These are phyloP conservation scores for Clistopyga incitator DNA, from an alignment of 2,888 invertebrate species.

Conservation along the genomic window DNA sequence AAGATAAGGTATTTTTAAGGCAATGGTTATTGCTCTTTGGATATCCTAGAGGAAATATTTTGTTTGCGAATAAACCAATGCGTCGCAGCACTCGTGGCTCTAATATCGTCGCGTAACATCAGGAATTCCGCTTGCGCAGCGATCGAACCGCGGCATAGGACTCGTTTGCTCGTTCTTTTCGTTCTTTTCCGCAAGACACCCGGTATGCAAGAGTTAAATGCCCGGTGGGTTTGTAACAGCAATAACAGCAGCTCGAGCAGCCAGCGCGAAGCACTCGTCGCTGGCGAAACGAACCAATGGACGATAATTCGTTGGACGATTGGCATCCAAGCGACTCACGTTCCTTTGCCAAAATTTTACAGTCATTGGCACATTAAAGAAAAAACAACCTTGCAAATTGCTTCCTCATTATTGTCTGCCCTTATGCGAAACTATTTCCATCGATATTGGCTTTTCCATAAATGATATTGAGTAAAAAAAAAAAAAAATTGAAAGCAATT, in stretches of 20 bases:
- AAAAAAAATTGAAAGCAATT: too few relatives aligned
- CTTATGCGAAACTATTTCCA: too few relatives aligned
- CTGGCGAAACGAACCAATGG: conserved; percentile 59
- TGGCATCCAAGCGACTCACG: conserved; percentile 36
- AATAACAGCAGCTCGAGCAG: background rate
- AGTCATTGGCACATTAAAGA: background rate
- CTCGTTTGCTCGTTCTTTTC: conserved; percentile 17
- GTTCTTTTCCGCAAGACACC: conserved; percentile 36
- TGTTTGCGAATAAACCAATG: background rate
- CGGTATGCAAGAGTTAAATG: conserved; percentile 57
- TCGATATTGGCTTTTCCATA: too few relatives aligned
- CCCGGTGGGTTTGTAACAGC: conserved; percentile 55
- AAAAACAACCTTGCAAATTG: too few relatives aligned
- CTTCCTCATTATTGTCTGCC: too few relatives aligned
- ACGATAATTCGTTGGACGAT: conserved; percentile 53
- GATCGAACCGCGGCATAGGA: conserved; percentile 14
- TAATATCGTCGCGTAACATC: conserved; percentile 35
- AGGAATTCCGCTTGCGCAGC: conserved; percentile 24
- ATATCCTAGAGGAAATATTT: background rate
- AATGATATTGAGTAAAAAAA: too few relatives aligned
- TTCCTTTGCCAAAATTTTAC: background rate
- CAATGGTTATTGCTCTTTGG: too few relatives aligned
- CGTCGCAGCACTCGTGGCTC: background rate
- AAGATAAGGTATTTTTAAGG: too few relatives aligned
- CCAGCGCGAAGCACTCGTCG: conserved; percentile 33